Evolutionary conservation across 2,888 invertebrate species (phyloP).

Genomic region (Agrotis clavis): DNA sequence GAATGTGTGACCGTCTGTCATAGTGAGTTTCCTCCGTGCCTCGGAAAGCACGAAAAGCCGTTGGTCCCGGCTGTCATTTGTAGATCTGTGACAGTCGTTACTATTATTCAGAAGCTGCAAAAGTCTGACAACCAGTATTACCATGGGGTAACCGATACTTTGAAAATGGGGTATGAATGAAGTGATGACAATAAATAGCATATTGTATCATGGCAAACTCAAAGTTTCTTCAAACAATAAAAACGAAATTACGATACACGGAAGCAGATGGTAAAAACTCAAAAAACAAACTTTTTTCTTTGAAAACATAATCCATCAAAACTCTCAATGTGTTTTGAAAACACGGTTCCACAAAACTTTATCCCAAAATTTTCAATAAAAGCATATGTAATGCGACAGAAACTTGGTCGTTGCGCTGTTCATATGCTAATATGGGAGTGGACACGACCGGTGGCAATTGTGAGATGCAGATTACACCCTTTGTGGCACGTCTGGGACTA

Average conservation of each 20-base stretch:
- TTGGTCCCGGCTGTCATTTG: too few relatives aligned
- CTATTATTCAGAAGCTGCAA: too few relatives aligned
- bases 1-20: too few relatives aligned
- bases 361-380: slow-evolving; percentile 18
- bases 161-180: too few relatives aligned
- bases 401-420: slow-evolving; percentile 29
- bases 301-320: slow-evolving; percentile 20
- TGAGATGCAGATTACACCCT: slow-evolving; percentile 40
- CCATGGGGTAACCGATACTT: too few relatives aligned
- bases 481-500: slow-evolving; percentile 12
- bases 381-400: slow-evolving; percentile 11
- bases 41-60: too few relatives aligned
- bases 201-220: neutral
- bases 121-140: too few relatives aligned
- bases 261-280: neutral
- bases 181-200: too few relatives aligned
- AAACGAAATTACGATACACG: neutral
- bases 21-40: too few relatives aligned
- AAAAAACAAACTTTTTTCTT: neutral
- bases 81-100: too few relatives aligned
- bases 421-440: slow-evolving; percentile 44
- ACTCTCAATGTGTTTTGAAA: neutral
- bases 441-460: slow-evolving; percentile 20
- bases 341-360: slow-evolving; percentile 22
- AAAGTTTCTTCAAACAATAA: neutral